These are phyloP conservation scores for Dioctria rufipes DNA, from an alignment of 2,888 invertebrate species.

Conservation along the genomic window DNA sequence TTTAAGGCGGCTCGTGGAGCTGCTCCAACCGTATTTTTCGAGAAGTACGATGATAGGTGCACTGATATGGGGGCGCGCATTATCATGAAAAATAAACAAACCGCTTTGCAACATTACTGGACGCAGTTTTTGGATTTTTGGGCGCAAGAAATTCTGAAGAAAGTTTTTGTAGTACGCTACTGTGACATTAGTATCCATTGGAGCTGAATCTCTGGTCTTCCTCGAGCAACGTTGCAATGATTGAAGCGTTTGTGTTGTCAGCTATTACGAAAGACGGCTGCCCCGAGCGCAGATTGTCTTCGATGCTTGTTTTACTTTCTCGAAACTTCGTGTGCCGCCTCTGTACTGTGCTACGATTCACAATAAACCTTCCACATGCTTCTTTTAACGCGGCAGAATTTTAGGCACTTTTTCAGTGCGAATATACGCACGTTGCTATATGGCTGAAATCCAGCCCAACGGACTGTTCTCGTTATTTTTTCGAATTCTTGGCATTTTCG, in stretches of 20 bases:
- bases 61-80: neutral
- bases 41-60: neutral
- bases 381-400: too few species aligned
- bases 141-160: too few species aligned
- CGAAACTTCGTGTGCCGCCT: conserved; percentile 10
- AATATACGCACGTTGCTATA: conserved; percentile 2
- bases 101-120: too few species aligned
- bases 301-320: neutral
- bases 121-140: too few species aligned
- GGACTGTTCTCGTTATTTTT: neutral
- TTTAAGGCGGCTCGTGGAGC: too few species aligned
- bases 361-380: neutral
- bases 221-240: neutral
- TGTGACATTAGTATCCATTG: neutral
- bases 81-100: neutral
- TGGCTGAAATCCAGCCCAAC: neutral
- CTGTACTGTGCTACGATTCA: neutral
- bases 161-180: too few species aligned
- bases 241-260: neutral
- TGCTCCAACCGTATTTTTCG: too few species aligned
- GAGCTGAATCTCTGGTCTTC: neutral
- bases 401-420: neutral
- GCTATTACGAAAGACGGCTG: neutral
- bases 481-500: too few species aligned
- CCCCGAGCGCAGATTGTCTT: neutral